These are phyloP conservation scores for Anneissia japonica DNA, from an alignment of 35 echinoderm and acorn worm genomes.

Conservation along the genomic window DNA sequence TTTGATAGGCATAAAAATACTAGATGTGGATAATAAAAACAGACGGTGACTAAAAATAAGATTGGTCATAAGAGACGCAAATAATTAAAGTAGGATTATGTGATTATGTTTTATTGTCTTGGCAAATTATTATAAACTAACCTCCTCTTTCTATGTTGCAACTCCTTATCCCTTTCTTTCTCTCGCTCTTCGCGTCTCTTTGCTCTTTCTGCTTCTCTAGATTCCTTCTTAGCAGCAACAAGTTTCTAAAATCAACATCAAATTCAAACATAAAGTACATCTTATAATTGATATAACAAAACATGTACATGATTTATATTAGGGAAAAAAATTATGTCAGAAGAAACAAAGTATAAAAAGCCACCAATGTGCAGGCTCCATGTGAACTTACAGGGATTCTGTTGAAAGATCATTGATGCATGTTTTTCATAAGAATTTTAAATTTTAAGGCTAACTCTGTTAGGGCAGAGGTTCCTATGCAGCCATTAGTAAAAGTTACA, in stretches of 20 bases:
- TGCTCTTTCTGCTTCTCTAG: slow-evolving; percentile 53
- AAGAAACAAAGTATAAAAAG: neutral
- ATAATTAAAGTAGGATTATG: too few species aligned
- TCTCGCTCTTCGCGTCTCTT: slow-evolving; percentile 67
- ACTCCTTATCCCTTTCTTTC: slow-evolving; percentile 61
- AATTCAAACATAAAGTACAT: neutral
- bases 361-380: neutral
- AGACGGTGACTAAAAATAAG: too few species aligned
- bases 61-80: too few species aligned
- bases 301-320: neutral
- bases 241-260: slow-evolving; percentile 26
- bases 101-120: neutral
- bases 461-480: too few species aligned
- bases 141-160: slow-evolving; percentile 6
- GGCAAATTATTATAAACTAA: neutral
- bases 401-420: neutral
- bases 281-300: neutral
- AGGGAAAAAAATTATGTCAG: neutral
- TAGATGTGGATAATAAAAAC: too few species aligned
- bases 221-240: slow-evolving; percentile 47
- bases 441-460: neutral
- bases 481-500: too few species aligned
- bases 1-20: too few species aligned
- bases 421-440: neutral
- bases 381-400: neutral